Evolutionary conservation across 2,888 invertebrate species (phyloP).

Genomic region (Pasiphila rectangulata): DNA sequence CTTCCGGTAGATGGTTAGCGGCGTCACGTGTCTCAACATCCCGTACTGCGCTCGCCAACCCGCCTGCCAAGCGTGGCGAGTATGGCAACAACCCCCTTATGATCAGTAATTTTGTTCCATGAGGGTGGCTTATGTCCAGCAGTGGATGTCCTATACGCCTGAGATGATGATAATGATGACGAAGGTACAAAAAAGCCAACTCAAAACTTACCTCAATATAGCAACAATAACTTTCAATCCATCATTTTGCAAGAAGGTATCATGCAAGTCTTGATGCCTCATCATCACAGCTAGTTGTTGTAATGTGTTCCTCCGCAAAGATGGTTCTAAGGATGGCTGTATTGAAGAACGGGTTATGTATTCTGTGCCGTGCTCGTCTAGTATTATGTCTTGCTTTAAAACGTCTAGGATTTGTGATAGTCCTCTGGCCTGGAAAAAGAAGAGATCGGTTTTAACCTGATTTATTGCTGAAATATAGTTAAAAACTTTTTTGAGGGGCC

Average conservation of each 20-base stretch:
- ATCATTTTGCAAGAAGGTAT: constrained; percentile 78
- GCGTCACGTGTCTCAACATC: no score
- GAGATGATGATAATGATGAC: no score
- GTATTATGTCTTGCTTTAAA: constrained; percentile 64
- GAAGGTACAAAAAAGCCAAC: no score
- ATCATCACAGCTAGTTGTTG: constrained; percentile 85
- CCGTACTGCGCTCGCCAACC: no score
- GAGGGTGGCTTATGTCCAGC: no score
- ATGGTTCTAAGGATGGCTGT: constrained; percentile 79
- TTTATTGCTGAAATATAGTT: no score
- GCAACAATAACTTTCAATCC: constrained; percentile 76
- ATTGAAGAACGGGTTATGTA: constrained; percentile 37
- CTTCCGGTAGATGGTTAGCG: no score
- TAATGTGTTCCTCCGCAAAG: constrained; percentile 84
- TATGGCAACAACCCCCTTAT: no score
- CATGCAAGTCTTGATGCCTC: constrained; percentile 82
- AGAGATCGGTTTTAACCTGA: no score
- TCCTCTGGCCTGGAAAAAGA: constrained; percentile 55
- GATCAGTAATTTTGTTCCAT: neutral
- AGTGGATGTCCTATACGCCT: no score
- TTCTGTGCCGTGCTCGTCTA: constrained; percentile 54
- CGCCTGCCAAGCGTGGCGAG: no score
- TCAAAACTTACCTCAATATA: constrained; percentile 58
- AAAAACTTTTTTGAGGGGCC: no score
- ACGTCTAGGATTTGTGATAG: constrained; percentile 68